Conservation (phyloP, 2,888 invertebrate species). For the Yponomeuta plumbellus region DNA sequence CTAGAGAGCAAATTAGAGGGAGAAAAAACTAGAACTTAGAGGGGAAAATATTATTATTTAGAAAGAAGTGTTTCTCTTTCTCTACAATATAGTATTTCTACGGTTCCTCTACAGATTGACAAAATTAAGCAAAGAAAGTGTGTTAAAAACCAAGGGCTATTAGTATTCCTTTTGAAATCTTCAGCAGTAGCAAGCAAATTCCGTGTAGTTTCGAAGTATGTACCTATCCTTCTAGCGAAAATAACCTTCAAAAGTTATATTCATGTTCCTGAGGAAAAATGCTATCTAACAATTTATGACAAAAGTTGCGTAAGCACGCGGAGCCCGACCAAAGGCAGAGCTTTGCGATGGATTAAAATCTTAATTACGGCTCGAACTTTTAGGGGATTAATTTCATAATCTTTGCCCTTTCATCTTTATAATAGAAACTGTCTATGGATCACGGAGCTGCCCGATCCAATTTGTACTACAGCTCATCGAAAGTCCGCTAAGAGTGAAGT, state of each 20-base stretch:
- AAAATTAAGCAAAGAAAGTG: too few relatives aligned
- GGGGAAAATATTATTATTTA: too few relatives aligned
- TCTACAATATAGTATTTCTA: too few relatives aligned
- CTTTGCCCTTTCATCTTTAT: conserved; percentile 37
- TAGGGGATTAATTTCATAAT: conserved; percentile 57
- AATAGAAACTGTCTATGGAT: conserved; percentile 11
- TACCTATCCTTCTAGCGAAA: too few relatives aligned
- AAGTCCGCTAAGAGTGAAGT: background rate
- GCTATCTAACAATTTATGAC: conserved; percentile 57
- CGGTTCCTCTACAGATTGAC: too few relatives aligned
- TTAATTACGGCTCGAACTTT: conserved; percentile 63
- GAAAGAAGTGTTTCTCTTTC: too few relatives aligned
- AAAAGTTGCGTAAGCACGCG: conserved; percentile 50
- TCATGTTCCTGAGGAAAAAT: background rate
- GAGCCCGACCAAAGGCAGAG: conserved; percentile 48
- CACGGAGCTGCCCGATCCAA: background rate
- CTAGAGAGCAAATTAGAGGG: too few relatives aligned
- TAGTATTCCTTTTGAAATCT: too few relatives aligned
- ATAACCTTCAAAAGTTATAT: background rate
- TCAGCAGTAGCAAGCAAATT: too few relatives aligned
- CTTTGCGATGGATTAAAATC: conserved; percentile 59
- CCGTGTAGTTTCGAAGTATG: too few relatives aligned
- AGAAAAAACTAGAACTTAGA: too few relatives aligned
- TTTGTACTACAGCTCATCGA: background rate
- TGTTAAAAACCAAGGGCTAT: too few relatives aligned